Evolutionary conservation across 2,888 invertebrate genomes (phyloP).

Genomic region (Salpingus planirostris): DNA sequence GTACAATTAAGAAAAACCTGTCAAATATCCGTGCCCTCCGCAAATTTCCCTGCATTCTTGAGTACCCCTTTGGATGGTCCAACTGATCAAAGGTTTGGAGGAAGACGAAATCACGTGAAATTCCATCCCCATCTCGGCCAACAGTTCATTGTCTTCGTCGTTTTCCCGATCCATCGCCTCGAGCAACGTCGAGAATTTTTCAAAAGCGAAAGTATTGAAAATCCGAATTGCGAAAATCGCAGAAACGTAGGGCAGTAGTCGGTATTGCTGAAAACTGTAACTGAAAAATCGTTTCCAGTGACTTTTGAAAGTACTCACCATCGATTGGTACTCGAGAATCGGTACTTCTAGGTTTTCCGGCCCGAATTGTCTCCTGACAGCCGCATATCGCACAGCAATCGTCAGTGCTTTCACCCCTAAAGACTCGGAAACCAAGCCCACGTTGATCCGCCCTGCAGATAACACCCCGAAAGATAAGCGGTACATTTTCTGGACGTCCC

Average conservation of each 20-base stretch:
- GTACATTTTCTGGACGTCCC: too few species aligned
- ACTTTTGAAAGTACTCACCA: too few species aligned
- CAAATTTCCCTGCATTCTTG: slow-evolving; percentile 92
- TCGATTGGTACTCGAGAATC: slow-evolving; percentile 86
- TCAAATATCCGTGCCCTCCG: slow-evolving; percentile 90
- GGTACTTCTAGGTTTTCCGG: slow-evolving; percentile 68
- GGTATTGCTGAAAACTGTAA: slow-evolving; percentile 51
- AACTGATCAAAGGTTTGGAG: slow-evolving; percentile 69
- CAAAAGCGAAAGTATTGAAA: slow-evolving; percentile 44
- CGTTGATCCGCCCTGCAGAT: slow-evolving; percentile 74
- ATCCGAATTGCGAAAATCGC: slow-evolving; percentile 52
- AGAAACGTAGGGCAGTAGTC: slow-evolving; percentile 62
- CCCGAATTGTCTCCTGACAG: slow-evolving; percentile 81
- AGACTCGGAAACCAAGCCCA: slow-evolving; percentile 52
- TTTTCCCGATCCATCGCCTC: too few species aligned
- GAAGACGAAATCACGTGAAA: slow-evolving; percentile 71
- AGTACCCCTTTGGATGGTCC: slow-evolving; percentile 78
- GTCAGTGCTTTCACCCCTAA: slow-evolving; percentile 65
- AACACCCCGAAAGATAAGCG: slow-evolving; percentile 77
- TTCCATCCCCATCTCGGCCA: slow-evolving; percentile 51
- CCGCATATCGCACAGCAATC: slow-evolving; percentile 82
- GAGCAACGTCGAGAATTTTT: slow-evolving; percentile 21
- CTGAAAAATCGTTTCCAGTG: too few species aligned
- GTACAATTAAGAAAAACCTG: too few species aligned
- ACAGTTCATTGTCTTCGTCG: too few species aligned